Conservation (phyloP, 1,140 invertebrate genomes). For the Tetraneura akinire region DNA sequence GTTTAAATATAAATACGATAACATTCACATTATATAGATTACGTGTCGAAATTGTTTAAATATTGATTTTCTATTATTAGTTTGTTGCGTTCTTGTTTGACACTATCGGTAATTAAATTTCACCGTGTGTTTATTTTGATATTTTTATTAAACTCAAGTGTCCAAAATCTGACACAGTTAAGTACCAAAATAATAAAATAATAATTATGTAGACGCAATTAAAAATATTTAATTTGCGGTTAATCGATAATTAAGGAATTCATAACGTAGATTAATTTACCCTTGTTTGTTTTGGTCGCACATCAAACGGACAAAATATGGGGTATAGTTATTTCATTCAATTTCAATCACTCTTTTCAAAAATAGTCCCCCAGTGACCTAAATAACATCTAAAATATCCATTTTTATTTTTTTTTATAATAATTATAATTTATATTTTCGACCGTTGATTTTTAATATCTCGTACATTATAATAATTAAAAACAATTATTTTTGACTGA, state of each 20-base stretch:
- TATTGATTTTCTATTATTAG: too few relatives aligned
- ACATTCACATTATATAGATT: too few relatives aligned
- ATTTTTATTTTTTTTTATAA: background rate
- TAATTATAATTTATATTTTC: background rate
- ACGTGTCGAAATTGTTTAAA: too few relatives aligned
- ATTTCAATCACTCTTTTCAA: background rate
- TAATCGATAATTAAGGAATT: background rate
- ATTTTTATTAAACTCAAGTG: background rate
- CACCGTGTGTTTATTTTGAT: background rate
- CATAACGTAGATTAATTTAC: background rate
- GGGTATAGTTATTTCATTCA: background rate
- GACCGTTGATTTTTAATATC: conserved; percentile 6
- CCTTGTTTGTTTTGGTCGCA: conserved; percentile 1
- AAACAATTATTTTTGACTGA: too few relatives aligned
- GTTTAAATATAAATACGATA: too few relatives aligned
- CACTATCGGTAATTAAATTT: background rate
- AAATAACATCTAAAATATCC: background rate
- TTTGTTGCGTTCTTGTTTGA: background rate
- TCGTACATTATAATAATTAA: too few relatives aligned
- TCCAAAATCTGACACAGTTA: background rate
- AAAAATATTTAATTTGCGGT: conserved; percentile 1
- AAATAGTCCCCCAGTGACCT: background rate
- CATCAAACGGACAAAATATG: background rate
- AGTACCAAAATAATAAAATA: too few relatives aligned
- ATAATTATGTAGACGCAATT: too few relatives aligned